These are phyloP conservation scores for Saguinus imperator DNA, from an alignment of 2,113 vertebrate genomes.

Conservation along the genomic window DNA sequence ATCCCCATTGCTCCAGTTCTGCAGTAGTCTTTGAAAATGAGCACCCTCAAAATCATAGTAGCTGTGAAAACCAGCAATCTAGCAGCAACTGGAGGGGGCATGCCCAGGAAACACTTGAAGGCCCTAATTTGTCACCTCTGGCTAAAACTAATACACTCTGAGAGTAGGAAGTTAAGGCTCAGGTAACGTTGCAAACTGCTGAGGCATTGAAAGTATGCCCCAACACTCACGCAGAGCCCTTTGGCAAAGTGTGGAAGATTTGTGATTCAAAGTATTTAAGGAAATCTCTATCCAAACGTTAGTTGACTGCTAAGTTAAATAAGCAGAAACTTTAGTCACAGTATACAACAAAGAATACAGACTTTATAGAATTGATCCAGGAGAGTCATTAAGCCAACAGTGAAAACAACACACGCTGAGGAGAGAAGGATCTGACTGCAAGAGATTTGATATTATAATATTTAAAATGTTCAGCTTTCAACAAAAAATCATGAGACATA, in stretches of 20 bases:
- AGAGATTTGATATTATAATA: not conserved
- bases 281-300: not conserved
- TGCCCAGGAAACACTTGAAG: not conserved
- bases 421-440: not conserved
- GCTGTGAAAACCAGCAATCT: not conserved
- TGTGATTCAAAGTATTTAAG: conserved; percentile 8
- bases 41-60: not conserved
- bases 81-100: not conserved
- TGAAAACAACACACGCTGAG: not conserved
- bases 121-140: not conserved
- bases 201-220: not conserved
- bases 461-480: not conserved
- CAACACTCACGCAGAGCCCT: not conserved
- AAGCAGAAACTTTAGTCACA: not conserved
- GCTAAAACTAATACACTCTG: not conserved
- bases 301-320: not conserved
- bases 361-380: not conserved
- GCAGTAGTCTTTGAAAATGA: not conserved
- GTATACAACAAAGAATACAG: not conserved
- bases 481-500: not conserved
- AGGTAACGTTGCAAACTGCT: not conserved
- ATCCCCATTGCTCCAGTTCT: not conserved
- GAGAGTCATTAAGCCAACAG: not conserved
- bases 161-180: not conserved
- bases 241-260: not conserved